Conservation (phyloP, 2,113 vertebrate genomes). For the Tricholaema leucomelas region DNA sequence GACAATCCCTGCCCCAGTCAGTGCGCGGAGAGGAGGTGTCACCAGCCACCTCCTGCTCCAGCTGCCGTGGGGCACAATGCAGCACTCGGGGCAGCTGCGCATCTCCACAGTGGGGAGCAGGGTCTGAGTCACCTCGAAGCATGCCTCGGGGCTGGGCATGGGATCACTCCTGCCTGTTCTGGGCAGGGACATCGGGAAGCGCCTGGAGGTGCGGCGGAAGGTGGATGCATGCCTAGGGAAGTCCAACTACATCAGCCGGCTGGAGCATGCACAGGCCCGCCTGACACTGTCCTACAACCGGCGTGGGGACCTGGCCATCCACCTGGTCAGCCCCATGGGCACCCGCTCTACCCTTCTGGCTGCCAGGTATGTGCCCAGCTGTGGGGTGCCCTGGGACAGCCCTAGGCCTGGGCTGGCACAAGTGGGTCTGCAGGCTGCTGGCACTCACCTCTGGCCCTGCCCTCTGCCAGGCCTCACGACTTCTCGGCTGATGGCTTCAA, state of each 20-base stretch:
- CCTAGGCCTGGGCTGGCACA: neutral
- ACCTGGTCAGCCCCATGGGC: conserved; percentile 91
- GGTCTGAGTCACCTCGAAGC: rapidly evolving
- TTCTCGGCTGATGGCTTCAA: conserved; percentile 96
- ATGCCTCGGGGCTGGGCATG: rapidly evolving
- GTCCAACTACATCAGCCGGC: conserved; percentile 81
- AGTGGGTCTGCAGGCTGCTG: rapidly evolving
- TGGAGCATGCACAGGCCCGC: conserved; percentile 91
- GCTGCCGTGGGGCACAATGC: neutral
- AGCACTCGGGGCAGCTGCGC: rapidly evolving
- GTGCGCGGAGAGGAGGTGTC: neutral
- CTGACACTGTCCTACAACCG: conserved; percentile 95
- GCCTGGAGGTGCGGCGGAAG: conserved; percentile 82
- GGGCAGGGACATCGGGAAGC: conserved; percentile 90
- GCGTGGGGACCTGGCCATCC: conserved; percentile 92
- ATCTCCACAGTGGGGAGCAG: rapidly evolving
- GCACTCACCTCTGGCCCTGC: no score
- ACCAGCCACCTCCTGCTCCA: neutral
- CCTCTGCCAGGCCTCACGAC: conserved; percentile 84
- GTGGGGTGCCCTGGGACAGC: rapidly evolving
- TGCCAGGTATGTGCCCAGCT: conserved; percentile 78
- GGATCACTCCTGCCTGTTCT: neutral
- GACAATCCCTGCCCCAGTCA: neutral
- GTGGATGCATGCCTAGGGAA: conserved; percentile 86
- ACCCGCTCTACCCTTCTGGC: conserved; percentile 94